A percentile compares a stretch with the other conserved stretches of the same genome.
Evolutionary conservation across 2,113 vertebrate species (phyloP).

Genomic region (Triplophysa tibetana): DNA sequence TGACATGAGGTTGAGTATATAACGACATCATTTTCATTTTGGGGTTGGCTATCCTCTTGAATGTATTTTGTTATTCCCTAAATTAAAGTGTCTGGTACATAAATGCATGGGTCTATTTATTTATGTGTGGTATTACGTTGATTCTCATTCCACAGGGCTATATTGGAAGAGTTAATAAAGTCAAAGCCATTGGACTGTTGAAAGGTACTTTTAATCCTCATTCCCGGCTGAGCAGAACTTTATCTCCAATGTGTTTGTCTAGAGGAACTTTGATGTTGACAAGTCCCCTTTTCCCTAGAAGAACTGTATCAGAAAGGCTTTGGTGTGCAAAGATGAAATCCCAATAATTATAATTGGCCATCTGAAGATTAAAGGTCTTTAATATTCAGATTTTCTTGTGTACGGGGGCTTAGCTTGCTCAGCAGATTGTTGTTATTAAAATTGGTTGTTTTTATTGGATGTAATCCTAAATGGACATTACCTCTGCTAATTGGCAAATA

Average conservation of each 20-base stretch:
- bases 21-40: no score
- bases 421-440: slow-evolving; percentile 23
- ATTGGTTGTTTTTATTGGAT: slow-evolving; percentile 41
- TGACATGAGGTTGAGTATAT: no score
- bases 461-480: slow-evolving; percentile 37
- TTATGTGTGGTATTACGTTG: no score
- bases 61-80: no score
- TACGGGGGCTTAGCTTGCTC: slow-evolving; percentile 29
- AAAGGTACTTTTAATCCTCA: slow-evolving; percentile 28
- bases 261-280: slow-evolving; percentile 17
- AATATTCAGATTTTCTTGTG: slow-evolving; percentile 17
- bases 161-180: slow-evolving; percentile 20
- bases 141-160: neutral
- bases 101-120: no score
- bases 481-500: slow-evolving; percentile 45
- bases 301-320: slow-evolving; percentile 19
- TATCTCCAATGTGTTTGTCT: slow-evolving; percentile 26
- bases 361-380: slow-evolving; percentile 22
- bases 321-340: slow-evolving; percentile 13
- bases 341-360: neutral
- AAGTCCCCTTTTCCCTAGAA: slow-evolving; percentile 3
- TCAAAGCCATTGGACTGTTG: slow-evolving; percentile 26
- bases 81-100: no score
- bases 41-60: no score
- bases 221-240: slow-evolving; percentile 29